Evolutionary conservation across 2,888 invertebrate genomes (phyloP).

Genomic region (Apamea anceps): DNA sequence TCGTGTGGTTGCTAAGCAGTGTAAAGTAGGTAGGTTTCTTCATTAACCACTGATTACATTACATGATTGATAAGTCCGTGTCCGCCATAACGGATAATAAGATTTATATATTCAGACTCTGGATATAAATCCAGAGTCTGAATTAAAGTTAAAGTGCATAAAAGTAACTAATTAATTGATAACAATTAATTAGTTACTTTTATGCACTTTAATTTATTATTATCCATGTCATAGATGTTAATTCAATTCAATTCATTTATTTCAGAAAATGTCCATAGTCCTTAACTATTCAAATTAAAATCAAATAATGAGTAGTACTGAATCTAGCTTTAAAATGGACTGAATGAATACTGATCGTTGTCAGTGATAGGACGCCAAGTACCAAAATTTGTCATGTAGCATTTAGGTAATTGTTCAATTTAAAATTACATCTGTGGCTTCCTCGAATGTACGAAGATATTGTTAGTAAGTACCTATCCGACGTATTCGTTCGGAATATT

Average conservation of each 20-base stretch:
- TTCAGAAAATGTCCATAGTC: too few species aligned
- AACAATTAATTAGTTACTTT: conserved; percentile 29
- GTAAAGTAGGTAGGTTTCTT: conserved; percentile 28
- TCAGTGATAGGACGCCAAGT: conserved; percentile 25
- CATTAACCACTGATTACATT: conserved; percentile 33
- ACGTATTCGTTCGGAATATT: conserved; percentile 22
- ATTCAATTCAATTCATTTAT: too few species aligned
- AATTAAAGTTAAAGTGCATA: too few species aligned
- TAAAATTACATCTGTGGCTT: conserved; percentile 41
- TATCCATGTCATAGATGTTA: background rate
- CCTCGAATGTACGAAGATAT: conserved; percentile 32
- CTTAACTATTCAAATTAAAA: too few species aligned
- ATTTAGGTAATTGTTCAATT: conserved; percentile 56
- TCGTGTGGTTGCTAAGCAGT: conserved; percentile 25
- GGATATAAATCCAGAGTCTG: too few species aligned
- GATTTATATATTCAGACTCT: conserved; percentile 8
- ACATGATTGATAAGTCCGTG: conserved; percentile 27
- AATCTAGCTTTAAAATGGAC: conserved; percentile 21
- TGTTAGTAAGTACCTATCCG: conserved; percentile 12
- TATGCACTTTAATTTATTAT: conserved; percentile 25
- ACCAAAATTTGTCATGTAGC: conserved; percentile 47
- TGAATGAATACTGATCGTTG: conserved; percentile 38
- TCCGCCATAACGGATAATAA: conserved; percentile 10
- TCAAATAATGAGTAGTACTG: conserved; percentile 8
- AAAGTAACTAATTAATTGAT: too few species aligned